Conservation (phyloP, 2,797 vertebrate genomes). For the Dromococcyx pavoninus region DNA sequence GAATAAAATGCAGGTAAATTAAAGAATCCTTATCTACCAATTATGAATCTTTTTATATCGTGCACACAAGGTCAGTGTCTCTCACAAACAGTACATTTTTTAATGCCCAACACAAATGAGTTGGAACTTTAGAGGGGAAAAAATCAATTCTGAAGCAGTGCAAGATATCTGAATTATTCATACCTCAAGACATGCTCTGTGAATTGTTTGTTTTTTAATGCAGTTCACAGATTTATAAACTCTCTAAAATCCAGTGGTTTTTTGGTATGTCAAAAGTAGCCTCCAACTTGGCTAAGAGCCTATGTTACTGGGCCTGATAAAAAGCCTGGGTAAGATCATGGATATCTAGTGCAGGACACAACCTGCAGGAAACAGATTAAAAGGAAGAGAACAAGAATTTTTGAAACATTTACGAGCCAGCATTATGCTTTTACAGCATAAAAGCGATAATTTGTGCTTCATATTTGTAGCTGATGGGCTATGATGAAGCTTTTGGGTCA, state of each 20-base stretch:
- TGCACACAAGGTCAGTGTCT: not conserved
- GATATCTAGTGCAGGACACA: accelerated
- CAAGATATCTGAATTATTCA: conserved; percentile 6
- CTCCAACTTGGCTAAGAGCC: not conserved
- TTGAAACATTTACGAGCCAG: not conserved
- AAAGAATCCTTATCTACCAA: not conserved
- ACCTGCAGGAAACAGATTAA: not conserved
- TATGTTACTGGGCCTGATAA: not conserved
- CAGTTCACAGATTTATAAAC: not conserved
- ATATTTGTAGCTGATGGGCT: not conserved
- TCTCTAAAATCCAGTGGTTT: not conserved
- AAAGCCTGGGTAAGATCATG: not conserved
- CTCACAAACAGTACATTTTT: not conserved
- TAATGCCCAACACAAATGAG: not conserved
- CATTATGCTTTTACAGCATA: not conserved
- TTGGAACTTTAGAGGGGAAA: not conserved
- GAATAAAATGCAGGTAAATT: not conserved
- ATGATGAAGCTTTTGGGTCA: not conserved
- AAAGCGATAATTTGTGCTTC: not conserved
- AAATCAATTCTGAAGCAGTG: not conserved
- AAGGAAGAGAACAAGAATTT: not conserved
- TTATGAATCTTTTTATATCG: not conserved
- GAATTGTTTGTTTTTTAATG: not conserved
- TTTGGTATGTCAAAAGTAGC: not conserved
- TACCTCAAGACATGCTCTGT: not conserved